Evolutionary conservation across 1,140 invertebrate species (phyloP), one percentile per base, ranked within the genome.

Genomic region (Patella vulgata): DNA sequence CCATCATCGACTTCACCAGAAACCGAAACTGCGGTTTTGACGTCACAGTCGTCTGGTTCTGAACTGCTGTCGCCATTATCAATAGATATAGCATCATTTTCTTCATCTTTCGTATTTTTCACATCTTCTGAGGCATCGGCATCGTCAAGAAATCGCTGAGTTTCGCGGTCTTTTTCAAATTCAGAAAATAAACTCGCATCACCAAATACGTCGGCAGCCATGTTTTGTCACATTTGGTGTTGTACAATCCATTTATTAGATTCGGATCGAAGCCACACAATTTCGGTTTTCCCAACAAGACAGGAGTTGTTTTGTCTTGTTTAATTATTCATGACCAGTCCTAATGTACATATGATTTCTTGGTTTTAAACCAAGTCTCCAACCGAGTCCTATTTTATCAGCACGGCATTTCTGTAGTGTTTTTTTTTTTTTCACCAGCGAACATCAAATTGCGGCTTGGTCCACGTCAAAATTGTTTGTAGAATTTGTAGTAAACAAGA

Each of bases 111-210:
- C 6, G 33, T 5, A 8, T 8, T 14, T 36, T 36, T 5, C 58
- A 66, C 63, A n/a, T 39, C 17, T 0, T 63, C 66, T 46, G 69
- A 43, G 14, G 60, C 59, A 43, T 71, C 60, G 51, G 57, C 59
- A 19, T 74, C 70, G 50, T 68, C 74, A 31, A 78, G 78, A 30
- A 68, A 72, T 12, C 62, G 60, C 33, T 66, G 47, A 2, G 69
- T 64, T 23, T 72, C 63, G 28, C 79, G 58, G 12, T 76, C 73
- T 63, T 76, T 80, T 31, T 81, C 78, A 68, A 81, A 81, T 66
- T 80, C 79, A 1, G 70, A 73, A 68, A 81, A 81, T 23, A 81
- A 62, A 25, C 65, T 68, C 2, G 70, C 63, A 70, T 79, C 75
- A n/a, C 75, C 75, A 64, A 79, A 78, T 9, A 77, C 50, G 53